These are phyloP conservation scores for Muscicapa adusta DNA, from an alignment of 2,113 vertebrate genomes.

Conservation along the genomic window DNA sequence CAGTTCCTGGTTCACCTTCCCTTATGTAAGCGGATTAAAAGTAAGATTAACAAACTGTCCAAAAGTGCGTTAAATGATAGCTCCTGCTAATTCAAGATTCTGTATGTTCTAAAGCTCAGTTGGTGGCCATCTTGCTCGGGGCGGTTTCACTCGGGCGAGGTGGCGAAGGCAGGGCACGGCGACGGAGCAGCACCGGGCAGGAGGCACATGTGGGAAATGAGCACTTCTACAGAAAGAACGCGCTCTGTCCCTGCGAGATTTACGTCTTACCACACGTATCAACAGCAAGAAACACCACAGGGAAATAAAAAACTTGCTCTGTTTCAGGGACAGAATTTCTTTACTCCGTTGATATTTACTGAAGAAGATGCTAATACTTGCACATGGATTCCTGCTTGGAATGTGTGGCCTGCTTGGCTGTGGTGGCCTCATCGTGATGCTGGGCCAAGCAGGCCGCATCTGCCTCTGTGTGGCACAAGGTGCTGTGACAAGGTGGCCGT, in stretches of 20 bases:
- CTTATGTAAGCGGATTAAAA: slow-evolving; percentile 63
- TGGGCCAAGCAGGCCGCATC: accelerated
- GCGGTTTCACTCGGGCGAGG: slow-evolving; percentile 41
- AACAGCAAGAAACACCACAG: background rate
- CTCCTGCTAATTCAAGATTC: slow-evolving; percentile 48
- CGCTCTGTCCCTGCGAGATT: background rate
- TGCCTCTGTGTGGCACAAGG: accelerated
- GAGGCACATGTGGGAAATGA: background rate
- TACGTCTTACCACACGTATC: background rate
- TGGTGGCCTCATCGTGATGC: accelerated
- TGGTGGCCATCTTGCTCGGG: slow-evolving; percentile 64
- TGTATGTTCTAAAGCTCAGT: slow-evolving; percentile 52
- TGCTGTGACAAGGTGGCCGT: accelerated
- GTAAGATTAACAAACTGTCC: slow-evolving; percentile 63
- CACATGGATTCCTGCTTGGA: too few species aligned
- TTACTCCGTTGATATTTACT: background rate
- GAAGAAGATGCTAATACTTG: too few species aligned
- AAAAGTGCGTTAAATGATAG: slow-evolving; percentile 57
- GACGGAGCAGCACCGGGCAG: background rate
- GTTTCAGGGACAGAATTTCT: background rate
- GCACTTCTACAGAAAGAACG: background rate
- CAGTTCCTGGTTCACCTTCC: slow-evolving; percentile 53
- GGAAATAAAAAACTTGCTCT: background rate
- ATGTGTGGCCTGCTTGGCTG: background rate
- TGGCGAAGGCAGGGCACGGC: too few species aligned